phyloP scores from a whole-genome alignment of 2,888 invertebrate genomes.

The Coleophora deauratella region DNA sequence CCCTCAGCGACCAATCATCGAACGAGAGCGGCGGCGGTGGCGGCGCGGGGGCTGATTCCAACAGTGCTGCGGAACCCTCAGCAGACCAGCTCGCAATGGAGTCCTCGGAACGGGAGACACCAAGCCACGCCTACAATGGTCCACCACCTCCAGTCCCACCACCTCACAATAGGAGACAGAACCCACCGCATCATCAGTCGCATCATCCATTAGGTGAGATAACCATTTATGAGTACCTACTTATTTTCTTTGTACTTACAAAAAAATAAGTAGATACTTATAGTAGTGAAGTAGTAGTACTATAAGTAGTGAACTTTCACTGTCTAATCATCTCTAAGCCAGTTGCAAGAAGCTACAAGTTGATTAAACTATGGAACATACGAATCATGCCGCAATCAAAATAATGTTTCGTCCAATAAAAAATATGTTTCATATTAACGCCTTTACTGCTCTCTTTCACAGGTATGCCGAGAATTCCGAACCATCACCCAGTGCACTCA shows the following conservation, averaged over 20 bases:
- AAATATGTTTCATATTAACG: too few species aligned
- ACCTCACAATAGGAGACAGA: conserved; percentile 83
- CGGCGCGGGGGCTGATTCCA: conserved; percentile 74
- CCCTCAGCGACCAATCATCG: conserved; percentile 55
- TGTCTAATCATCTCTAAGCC: too few species aligned
- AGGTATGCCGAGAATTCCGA: conserved; percentile 66
- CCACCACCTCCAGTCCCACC: conserved; percentile 76
- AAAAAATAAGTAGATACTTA: too few species aligned
- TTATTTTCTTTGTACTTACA: too few species aligned
- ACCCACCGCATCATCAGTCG: conserved; percentile 78
- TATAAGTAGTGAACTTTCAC: too few species aligned
- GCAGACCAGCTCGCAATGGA: conserved; percentile 83
- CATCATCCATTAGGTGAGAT: conserved; percentile 59
- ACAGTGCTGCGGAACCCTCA: conserved; percentile 68
- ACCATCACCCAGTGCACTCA: conserved; percentile 66
- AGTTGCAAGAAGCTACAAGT: too few species aligned
- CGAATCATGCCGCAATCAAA: too few species aligned
- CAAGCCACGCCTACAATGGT: conserved; percentile 66
- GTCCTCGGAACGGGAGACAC: conserved; percentile 77
- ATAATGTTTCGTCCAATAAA: too few species aligned
- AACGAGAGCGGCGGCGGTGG: conserved; percentile 70
- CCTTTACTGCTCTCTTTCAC: conserved; percentile 21
- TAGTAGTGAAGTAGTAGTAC: too few species aligned
- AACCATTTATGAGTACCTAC: too few species aligned
- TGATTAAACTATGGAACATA: too few species aligned